phyloP scores from a whole-genome alignment of 2,888 invertebrate genomes.

The Lycophotia porphyrea region DNA sequence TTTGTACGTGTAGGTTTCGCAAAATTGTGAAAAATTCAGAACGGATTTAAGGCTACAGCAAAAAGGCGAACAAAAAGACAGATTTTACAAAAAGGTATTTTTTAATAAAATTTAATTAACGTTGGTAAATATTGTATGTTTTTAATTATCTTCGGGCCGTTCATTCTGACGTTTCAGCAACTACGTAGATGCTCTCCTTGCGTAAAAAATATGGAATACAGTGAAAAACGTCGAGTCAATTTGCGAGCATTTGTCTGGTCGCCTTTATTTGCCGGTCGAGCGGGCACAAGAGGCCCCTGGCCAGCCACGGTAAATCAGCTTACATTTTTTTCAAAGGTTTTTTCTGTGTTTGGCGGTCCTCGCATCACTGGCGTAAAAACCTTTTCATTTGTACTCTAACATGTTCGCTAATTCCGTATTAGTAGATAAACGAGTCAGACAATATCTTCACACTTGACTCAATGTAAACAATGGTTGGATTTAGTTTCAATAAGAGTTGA shows the following conservation, averaged over 20 bases:
- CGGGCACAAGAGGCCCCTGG: constrained; percentile 82
- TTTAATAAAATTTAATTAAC: constrained; percentile 62
- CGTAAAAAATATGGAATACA: constrained; percentile 84
- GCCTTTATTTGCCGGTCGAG: constrained; percentile 89
- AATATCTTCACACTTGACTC: constrained; percentile 57
- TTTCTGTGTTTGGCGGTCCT: constrained; percentile 87
- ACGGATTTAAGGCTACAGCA: constrained; percentile 28
- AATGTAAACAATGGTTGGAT: constrained; percentile 51
- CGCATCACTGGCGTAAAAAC: constrained; percentile 85
- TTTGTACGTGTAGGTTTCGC: constrained; percentile 27
- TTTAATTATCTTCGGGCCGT: constrained; percentile 65
- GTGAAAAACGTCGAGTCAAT: constrained; percentile 89
- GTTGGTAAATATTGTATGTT: constrained; percentile 66
- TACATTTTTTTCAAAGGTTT: constrained; percentile 89
- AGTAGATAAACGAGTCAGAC: constrained; percentile 52
- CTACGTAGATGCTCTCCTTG: constrained; percentile 71
- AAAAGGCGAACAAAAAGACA: constrained; percentile 42
- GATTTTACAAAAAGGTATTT: constrained; percentile 44
- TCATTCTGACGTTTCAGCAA: constrained; percentile 70
- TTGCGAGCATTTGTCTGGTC: constrained; percentile 89
- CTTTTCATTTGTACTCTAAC: constrained; percentile 81
- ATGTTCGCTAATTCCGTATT: constrained; percentile 73
- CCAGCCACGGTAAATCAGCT: constrained; percentile 88
- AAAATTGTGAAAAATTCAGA: constrained; percentile 21
- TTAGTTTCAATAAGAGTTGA: constrained; percentile 46